Conservation (phyloP, 2,113 vertebrate genomes). For the Antechinus stuartii region DNA sequence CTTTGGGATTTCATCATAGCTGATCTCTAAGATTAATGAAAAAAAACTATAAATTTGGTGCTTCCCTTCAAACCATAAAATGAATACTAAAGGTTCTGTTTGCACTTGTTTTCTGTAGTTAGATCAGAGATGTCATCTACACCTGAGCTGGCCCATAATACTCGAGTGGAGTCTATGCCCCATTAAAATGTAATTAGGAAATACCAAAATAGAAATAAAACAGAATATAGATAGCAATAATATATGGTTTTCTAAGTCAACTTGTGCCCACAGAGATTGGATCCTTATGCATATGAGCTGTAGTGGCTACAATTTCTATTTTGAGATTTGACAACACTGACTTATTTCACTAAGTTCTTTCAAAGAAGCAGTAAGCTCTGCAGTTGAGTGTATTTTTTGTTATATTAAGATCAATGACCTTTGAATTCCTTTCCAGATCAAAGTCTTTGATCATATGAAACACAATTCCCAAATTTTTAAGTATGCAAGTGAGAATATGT, state of each 20-base stretch:
- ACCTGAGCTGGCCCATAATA: background rate
- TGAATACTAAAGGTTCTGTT: background rate
- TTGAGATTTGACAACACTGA: background rate
- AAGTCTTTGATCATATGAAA: background rate
- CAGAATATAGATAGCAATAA: background rate
- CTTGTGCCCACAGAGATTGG: background rate
- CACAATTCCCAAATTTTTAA: background rate
- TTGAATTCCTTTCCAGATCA: background rate
- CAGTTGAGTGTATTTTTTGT: background rate
- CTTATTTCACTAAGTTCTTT: background rate
- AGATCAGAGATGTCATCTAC: background rate
- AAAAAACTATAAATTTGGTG: background rate
- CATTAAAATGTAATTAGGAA: background rate
- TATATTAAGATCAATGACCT: background rate
- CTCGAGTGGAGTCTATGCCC: background rate
- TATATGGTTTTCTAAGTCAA: background rate
- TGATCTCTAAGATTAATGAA: background rate
- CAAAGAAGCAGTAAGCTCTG: background rate
- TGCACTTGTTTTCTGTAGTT: background rate
- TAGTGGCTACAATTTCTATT: background rate
- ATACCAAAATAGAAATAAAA: background rate
- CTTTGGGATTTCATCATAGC: background rate
- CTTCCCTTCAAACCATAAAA: background rate
- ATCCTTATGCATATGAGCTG: background rate
- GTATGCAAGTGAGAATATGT: background rate